phyloP scores from a whole-genome alignment of 23 tunicate genomes.

The Halocynthia aurantium region DNA sequence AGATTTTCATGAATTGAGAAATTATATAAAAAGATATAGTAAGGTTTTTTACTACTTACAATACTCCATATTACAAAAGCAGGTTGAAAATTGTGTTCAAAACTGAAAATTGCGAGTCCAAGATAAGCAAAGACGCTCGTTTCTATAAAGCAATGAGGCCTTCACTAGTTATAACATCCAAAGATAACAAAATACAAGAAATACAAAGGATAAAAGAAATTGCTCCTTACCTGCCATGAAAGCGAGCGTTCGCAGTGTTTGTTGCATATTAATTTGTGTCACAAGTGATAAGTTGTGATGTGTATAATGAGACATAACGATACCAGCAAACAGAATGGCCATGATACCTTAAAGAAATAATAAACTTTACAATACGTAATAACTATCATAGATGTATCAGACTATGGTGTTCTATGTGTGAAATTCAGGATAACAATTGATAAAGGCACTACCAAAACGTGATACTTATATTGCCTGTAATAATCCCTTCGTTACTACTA shows the following conservation, averaged over 20 bases:
- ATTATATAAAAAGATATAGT: not conserved
- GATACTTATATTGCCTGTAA: not conserved
- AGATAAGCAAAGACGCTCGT: slow-evolving; percentile 98
- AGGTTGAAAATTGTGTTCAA: slow-evolving; percentile 91
- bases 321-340: slow-evolving; percentile 93
- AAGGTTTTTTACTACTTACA: slow-evolving; percentile 36
- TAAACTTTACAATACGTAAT: not conserved
- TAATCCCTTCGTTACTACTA: no score
- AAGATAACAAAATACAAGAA: not conserved
- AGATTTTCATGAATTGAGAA: not conserved
- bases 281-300: slow-evolving; percentile 94
- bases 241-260: slow-evolving; percentile 82
- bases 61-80: slow-evolving; percentile 99
- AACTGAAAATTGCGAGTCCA: slow-evolving; percentile 93
- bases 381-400: not conserved
- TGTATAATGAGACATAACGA: slow-evolving; percentile 99
- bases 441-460: not conserved
- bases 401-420: not conserved
- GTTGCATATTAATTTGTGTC: slow-evolving; percentile 98
- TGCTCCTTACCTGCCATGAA: slow-evolving; percentile 72
- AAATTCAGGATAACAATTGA: no score
- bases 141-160: slow-evolving; percentile 32
- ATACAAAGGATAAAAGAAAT: not conserved
- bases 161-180: not conserved
- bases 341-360: slow-evolving; percentile 66